Conservation (phyloP, 1,140 invertebrate species). For the Propsilocerus akamusi region DNA sequence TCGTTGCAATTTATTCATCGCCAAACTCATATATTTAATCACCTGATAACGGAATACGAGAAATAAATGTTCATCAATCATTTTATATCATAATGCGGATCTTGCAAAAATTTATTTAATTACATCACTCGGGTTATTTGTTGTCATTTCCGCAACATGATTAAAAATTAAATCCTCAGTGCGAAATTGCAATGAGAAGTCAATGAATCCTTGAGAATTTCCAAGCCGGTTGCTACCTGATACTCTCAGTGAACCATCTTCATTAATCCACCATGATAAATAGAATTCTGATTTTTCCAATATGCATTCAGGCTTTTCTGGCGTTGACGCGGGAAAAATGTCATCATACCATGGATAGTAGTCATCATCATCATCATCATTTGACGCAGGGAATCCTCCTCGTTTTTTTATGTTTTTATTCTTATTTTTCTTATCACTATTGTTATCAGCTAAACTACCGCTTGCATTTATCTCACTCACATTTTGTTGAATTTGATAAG, state of each 20-base stretch:
- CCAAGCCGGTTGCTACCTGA: background rate
- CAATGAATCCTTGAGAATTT: background rate
- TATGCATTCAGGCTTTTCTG: background rate
- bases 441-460: too few species aligned
- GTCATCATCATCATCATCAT: too few species aligned
- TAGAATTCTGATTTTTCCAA: background rate
- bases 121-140: background rate
- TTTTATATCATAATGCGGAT: background rate
- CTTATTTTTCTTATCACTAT: too few species aligned
- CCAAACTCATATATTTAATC: background rate
- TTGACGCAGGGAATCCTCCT: too few species aligned
- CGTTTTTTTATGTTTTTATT: too few species aligned
- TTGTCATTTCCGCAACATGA: background rate
- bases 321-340: too few species aligned
- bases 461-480: too few species aligned
- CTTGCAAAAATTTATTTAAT: background rate
- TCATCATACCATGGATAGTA: too few species aligned
- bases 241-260: background rate
- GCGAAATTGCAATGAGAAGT: background rate
- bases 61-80: background rate
- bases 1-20: background rate
- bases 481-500: too few species aligned
- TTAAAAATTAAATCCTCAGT: background rate
- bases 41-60: background rate
- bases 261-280: slow-evolving; percentile 1